Base-by-base conservation (phyloP, 2,888 invertebrate species). In the Cephalotes varians region DNA sequence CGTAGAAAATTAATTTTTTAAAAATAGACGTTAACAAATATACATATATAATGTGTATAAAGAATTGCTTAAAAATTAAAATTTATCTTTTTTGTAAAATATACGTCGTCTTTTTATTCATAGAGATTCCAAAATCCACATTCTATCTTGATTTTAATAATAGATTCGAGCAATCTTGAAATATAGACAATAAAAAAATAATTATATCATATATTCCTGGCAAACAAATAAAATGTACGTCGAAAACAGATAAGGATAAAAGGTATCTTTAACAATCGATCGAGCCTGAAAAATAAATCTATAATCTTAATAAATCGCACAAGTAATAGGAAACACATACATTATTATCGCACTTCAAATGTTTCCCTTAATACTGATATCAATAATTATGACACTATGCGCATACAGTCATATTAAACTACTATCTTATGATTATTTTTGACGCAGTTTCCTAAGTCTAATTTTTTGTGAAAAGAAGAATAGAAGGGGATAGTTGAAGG, bases 211-310 rank as follows among this genome's bases (percentile, higher is more conserved):
- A n/a, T 25, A 64, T 18, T 44, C 10, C 2, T n/a, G 2, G 9
- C 12, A 54, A 60, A 10, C 2, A 74, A 54, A 21, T 47, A 0
- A 62, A 40, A 47, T n/a, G 1, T 37, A 62, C 2, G 34, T 64
- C 6, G 9, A 51, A 69, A 37, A 1, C 18, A 69, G 10, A 28
- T 34, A 47, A 51, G 74, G 74, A 54, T 65, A 83, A 58, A 56
- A 74, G 47, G 15, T 71, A 54, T 62, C 49, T n/a, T 58, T 54
- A 58, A 58, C 60, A 15, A 56, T 51, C 73, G 83, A 82, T 82
- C 56, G n/a, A 64, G 74, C 82, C 85, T 49, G 69, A 81, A 88
- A 91, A 88, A 91, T 74, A 64, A 56, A 12, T 37, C 7, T 71
- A 37, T 71, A 71, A 71, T 54, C 82, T 87, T 77, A 87, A 72